phyloP scores from a whole-genome alignment of 2,797 vertebrate genomes.

The Ptychadena robeensis region DNA sequence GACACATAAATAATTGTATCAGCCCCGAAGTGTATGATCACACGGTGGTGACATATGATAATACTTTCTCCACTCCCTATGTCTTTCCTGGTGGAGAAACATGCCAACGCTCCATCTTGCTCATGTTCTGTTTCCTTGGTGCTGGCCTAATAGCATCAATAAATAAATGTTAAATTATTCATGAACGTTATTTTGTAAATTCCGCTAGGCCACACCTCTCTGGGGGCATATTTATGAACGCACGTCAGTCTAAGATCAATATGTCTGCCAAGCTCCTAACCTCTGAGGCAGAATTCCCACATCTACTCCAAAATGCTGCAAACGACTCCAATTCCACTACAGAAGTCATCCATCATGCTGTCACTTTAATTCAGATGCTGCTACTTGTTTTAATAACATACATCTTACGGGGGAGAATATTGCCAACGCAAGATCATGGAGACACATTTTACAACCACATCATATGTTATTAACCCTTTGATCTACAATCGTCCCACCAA shows the following conservation, averaged over 20 bases:
- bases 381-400: conserved; percentile 93
- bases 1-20: conserved; percentile 56
- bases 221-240: conserved; percentile 82
- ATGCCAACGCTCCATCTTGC: conserved; percentile 45
- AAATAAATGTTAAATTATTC: conserved; percentile 94
- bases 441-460: conserved; percentile 83
- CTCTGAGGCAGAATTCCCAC: conserved; percentile 82
- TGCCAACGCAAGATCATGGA: conserved; percentile 85
- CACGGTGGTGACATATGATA: conserved; percentile 63
- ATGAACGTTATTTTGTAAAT: conserved; percentile 91
- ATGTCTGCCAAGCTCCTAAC: conserved; percentile 81
- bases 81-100: background rate
- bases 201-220: conserved; percentile 85
- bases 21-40: conserved; percentile 57
- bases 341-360: conserved; percentile 90
- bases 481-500: conserved; percentile 75
- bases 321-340: conserved; percentile 83
- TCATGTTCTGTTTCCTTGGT: conserved; percentile 71
- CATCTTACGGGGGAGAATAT: conserved; percentile 90
- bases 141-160: conserved; percentile 79
- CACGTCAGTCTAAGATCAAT: conserved; percentile 83
- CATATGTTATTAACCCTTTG: conserved; percentile 87
- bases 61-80: conserved; percentile 56
- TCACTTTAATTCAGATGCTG: conserved; percentile 94
- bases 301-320: conserved; percentile 82